Evolutionary conservation across 2,888 invertebrate species (phyloP), one percentile per base, ranked within the genome.

Genomic region (Folsomia candida): DNA sequence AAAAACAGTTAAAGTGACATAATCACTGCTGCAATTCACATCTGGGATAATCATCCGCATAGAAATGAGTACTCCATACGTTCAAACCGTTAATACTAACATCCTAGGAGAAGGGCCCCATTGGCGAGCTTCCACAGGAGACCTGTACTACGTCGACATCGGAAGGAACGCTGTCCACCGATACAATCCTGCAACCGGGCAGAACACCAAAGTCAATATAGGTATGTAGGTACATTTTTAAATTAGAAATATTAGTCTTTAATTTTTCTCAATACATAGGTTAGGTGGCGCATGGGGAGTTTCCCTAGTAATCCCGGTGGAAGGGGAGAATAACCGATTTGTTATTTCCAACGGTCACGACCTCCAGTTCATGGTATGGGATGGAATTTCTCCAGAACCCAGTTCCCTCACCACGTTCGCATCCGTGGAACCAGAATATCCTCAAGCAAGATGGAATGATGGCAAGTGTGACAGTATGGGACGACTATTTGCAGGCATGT

Each of bases 401-500:
- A 80, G 82, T 2, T 84, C 86, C 6, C 82, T 84, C 75, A 84
- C 83, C 63, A 82, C 85, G 9, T 72, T 90, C 4, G 83, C 86
- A 0, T 87, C 87, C 79, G 87, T 90, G 11, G 86, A 87, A 2
- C 74, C 79, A 0, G 81, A 84, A 67, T 84, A 84, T 77, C 84
- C 81, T 2, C 79, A 81, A 22, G 90, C 89, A 81, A 85, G 90
- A 78, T 86, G 91, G 81, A 92, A 92, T 80, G 92, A 92, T 81
- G 92, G 88, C 37, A 92, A 92, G 83, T 89, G 89, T 47, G 92
- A 92, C 88, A 89, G 6, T 82, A 83, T 82, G 37, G 92, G 92
- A 2, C 84, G 91, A 66, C 84, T 92, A 29, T 91, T 89, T 89
- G 85, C 89, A 78, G 90, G 91, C 88, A 47, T 47, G n/a, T 47